Conservation (phyloP, 2,113 vertebrate genomes). For the Psittacula cyanocephala region DNA sequence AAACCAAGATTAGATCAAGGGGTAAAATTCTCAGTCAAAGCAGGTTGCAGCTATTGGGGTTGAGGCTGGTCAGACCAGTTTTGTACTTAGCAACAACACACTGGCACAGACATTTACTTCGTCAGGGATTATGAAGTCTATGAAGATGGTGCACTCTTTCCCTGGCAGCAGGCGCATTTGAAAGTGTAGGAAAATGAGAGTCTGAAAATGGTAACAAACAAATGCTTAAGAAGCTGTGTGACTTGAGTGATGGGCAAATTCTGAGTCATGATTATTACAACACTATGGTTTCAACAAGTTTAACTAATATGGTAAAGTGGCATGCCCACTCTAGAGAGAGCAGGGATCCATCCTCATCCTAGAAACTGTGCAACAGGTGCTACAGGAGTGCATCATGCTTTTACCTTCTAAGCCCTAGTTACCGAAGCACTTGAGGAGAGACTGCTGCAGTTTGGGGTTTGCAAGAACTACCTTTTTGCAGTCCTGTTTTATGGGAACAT, state of each 20-base stretch:
- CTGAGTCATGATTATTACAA: neutral
- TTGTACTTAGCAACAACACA: neutral
- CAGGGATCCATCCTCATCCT: neutral
- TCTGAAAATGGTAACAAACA: neutral
- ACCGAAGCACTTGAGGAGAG: neutral
- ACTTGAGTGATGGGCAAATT: neutral
- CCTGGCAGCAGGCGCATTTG: neutral
- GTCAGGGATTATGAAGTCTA: neutral
- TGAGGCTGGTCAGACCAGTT: slow-evolving; percentile 61
- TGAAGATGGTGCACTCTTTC: neutral
- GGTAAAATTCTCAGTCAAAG: slow-evolving; percentile 3
- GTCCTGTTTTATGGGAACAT: neutral
- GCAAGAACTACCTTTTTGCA: neutral
- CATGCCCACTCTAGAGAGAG: neutral
- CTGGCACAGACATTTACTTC: neutral
- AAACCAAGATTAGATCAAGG: slow-evolving; percentile 51
- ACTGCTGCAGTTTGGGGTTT: neutral
- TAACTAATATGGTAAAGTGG: neutral
- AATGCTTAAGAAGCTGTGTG: neutral
- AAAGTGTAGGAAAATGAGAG: neutral
- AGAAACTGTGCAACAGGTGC: neutral
- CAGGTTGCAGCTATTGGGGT: neutral
- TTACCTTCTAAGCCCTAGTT: neutral
- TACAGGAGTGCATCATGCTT: neutral
- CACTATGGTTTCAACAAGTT: neutral